Evolutionary conservation across 2,888 invertebrate genomes (phyloP), one percentile per base, ranked within the genome.

Genomic region (Himalopsyche anomala): DNA sequence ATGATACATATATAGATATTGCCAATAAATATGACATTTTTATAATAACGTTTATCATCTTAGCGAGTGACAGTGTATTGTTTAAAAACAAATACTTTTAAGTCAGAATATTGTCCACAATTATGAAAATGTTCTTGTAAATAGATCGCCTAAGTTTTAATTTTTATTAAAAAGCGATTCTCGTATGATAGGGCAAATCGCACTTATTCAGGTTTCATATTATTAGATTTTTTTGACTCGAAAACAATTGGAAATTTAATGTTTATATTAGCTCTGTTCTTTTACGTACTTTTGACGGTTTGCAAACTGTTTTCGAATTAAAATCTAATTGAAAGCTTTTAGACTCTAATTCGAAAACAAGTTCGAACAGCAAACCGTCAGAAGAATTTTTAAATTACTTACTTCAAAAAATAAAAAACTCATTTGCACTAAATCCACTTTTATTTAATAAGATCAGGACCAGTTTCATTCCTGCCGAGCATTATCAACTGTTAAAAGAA

Each of bases 1-100:
- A 45, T 45, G n/a, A 80, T 28, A 62, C 62, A 5, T 12, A 28
- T 28, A 74, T 74, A 74, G 74, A 38, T 51, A 80, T 45, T 80
- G 51, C 80, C 42, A 42, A 80, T 80, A 80, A 80, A 80, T 80
- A 51, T 80, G 80, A 80, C 80, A 80, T 80, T 80, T 80, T 80
- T 74, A 36, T 74, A 74, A 74, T 38, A 74, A 80, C 42, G 51
- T 51, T 80, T 80, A 80, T 80, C 19, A 80, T 51, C 51, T 80
- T 80, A 80, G 80, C 42, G n/a, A 51, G 51, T 42, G 42, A 80
- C 80, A 80, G 51, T 80, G 42, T 80, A 51, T 80, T 19, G n/a
- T 80, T 42, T 80, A 19, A 80, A 45, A 74, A 36, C 74, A 74
- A 36, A 74, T 74, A 74, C 74, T 74, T 15, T 74, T 74, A 74